phyloP scores from a whole-genome alignment of 2,113 vertebrate species.

The Pelobates fuscus region DNA sequence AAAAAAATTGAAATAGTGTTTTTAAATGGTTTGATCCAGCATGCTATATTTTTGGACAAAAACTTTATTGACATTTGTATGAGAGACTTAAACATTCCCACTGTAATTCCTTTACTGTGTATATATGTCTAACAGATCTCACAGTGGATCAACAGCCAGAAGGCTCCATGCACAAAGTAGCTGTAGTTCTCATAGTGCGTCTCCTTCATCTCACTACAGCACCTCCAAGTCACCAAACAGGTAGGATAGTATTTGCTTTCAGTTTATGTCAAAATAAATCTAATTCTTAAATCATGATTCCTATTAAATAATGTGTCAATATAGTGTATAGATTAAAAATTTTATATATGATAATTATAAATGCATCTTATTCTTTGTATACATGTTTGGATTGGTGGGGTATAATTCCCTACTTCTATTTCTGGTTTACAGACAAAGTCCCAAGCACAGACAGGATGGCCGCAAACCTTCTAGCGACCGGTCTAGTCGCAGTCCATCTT shows the following conservation, averaged over 20 bases:
- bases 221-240: conserved; percentile 87
- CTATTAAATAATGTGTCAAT: too few species aligned
- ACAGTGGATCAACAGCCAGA: conserved; percentile 78
- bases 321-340: too few species aligned
- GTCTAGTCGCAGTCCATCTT: conserved; percentile 75
- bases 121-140: conserved; percentile 71
- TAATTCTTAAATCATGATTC: too few species aligned
- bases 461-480: conserved; percentile 74
- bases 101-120: neutral
- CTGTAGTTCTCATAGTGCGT: conserved; percentile 87
- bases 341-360: too few species aligned
- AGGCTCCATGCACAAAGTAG: conserved; percentile 85
- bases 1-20: too few species aligned
- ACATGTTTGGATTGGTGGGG: neutral
- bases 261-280: neutral
- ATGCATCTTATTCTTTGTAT: neutral
- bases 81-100: neutral
- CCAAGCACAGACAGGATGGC: conserved; percentile 74
- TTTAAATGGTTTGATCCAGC: too few species aligned
- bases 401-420: neutral
- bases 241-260: conserved; percentile 61
- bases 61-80: neutral
- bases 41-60: too few species aligned
- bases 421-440: conserved; percentile 65
- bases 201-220: conserved; percentile 83